Evolutionary conservation across 2,113 vertebrate species (phyloP), one percentile per base, ranked within the genome.

Genomic region (Scopus umbretta): DNA sequence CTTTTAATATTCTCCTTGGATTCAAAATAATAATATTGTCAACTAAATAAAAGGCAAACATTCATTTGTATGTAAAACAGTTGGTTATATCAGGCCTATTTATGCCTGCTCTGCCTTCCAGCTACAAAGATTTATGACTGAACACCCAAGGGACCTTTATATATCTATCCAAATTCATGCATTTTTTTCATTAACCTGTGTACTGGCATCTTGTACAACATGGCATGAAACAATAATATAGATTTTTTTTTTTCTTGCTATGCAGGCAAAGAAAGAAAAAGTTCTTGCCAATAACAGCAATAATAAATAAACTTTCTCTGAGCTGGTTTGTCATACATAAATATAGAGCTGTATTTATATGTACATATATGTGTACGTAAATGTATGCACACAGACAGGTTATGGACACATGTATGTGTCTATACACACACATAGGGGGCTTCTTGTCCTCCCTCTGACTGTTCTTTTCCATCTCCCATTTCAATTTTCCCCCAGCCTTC

Each of bases 51-150:
- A 96, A 97, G 88, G 68, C 92, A 94, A 96, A 84, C 83, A 74
- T 62, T 97, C 96, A 97, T 98, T 97, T 98, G 94, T 97, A 98
- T 98, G 97, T 97, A 97, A 97, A 98, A 81, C 81, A 97, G 97
- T 81, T 92, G 73, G 91, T 94, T 97, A 26, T 94, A 97, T 96
- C 92, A 97, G 92, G 84, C 84, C 93, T 96, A 96, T 97, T 97
- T 96, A 90, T 85, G 88, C 80, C 94, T 92, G 92, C 73, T 96
- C 83, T 98, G 95, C 96, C 93, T 97, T 89, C 96, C 92, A 97
- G 97, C 96, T 96, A 96, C 87, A 87, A 94, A 96, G 97, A 96
- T 94, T 97, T 94, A 96, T 96, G 94, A 97, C 88, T 97, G 92
- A 94, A 88, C 84, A 95, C 96, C 95, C 96, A 90, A 87, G 95